Conservation (phyloP, 2,797 vertebrate genomes). For the Aplochiton taeniatus region DNA sequence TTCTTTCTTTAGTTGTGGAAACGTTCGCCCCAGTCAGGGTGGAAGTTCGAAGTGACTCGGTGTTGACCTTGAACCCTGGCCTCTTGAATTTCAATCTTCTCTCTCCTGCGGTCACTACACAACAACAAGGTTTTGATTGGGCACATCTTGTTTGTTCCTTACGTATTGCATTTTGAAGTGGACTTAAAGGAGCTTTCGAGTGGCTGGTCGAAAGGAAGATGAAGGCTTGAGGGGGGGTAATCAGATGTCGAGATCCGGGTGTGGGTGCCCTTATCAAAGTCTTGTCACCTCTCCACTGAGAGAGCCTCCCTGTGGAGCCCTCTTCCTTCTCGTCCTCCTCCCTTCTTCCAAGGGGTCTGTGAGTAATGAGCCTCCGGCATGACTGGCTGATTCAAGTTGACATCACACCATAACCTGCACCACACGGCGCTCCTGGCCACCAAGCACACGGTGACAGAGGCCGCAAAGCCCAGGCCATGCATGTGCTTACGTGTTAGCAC, state of each 20-base stretch:
- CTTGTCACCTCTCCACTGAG: conserved; percentile 26
- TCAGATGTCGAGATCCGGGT: conserved; percentile 37
- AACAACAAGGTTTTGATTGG: too few species aligned
- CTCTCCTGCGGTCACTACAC: too few species aligned
- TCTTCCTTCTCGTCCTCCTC: conserved; percentile 6
- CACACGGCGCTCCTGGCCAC: conserved; percentile 37
- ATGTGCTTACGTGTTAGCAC: neutral
- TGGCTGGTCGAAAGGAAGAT: neutral
- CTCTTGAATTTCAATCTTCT: too few species aligned
- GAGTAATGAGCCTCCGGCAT: conserved; percentile 70
- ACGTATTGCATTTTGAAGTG: too few species aligned
- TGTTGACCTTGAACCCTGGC: too few species aligned
- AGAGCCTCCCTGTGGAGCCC: conserved; percentile 16
- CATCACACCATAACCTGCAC: conserved; percentile 64
- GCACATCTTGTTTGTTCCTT: too few species aligned
- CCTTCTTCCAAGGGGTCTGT: conserved; percentile 51
- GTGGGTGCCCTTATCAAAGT: conserved; percentile 62
- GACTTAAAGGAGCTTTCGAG: too few species aligned
- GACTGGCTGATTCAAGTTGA: conserved; percentile 73
- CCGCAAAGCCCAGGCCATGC: neutral
- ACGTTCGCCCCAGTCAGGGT: too few species aligned
- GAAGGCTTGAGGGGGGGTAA: conserved; percentile 31
- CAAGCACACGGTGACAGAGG: conserved; percentile 19
- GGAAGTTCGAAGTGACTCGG: too few species aligned
- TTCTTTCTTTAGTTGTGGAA: too few species aligned